phyloP scores from a whole-genome alignment of 2,797 vertebrate species.

The Halcyon smyrnensis region DNA sequence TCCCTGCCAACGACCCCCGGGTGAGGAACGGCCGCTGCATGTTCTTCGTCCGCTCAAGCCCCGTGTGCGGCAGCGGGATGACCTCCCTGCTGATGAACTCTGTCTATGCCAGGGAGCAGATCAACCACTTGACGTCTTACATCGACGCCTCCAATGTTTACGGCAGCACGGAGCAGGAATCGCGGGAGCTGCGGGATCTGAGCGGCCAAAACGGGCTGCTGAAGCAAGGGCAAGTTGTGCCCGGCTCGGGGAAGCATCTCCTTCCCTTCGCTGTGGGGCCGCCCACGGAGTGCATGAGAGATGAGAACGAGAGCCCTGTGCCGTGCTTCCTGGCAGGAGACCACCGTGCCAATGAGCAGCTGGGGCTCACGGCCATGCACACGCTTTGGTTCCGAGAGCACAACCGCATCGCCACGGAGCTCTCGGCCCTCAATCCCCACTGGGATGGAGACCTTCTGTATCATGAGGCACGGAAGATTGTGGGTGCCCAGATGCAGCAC shows the following conservation, averaged over 20 bases:
- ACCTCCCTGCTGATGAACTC: slow-evolving; percentile 80
- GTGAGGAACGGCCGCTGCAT: slow-evolving; percentile 73
- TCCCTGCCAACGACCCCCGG: slow-evolving; percentile 73
- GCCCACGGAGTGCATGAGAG: slow-evolving; percentile 78
- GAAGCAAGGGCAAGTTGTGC: slow-evolving; percentile 56
- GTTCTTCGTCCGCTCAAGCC: slow-evolving; percentile 78
- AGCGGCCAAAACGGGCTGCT: slow-evolving; percentile 50
- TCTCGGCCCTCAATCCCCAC: slow-evolving; percentile 73
- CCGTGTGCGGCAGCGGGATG: slow-evolving; percentile 76
- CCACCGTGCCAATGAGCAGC: slow-evolving; percentile 78
- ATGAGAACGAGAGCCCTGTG: slow-evolving; percentile 74
- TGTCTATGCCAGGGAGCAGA: slow-evolving; percentile 76
- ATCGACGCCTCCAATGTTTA: slow-evolving; percentile 77
- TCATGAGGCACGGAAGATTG: slow-evolving; percentile 75
- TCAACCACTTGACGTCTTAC: slow-evolving; percentile 78
- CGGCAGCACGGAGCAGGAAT: slow-evolving; percentile 75
- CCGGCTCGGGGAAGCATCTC: slow-evolving; percentile 67
- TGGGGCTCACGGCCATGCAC: slow-evolving; percentile 78
- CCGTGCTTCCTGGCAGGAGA: slow-evolving; percentile 78
- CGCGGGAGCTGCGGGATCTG: slow-evolving; percentile 63
- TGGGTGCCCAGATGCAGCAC: slow-evolving; percentile 80
- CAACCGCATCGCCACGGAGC: slow-evolving; percentile 65
- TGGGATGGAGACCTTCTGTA: slow-evolving; percentile 78
- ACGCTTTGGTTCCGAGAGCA: slow-evolving; percentile 80
- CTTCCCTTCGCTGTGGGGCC: slow-evolving; percentile 77